Evolutionary conservation across 2,888 invertebrate species (phyloP), one percentile per base, ranked within the genome.

Genomic region (Conops quadrifasciatus): DNA sequence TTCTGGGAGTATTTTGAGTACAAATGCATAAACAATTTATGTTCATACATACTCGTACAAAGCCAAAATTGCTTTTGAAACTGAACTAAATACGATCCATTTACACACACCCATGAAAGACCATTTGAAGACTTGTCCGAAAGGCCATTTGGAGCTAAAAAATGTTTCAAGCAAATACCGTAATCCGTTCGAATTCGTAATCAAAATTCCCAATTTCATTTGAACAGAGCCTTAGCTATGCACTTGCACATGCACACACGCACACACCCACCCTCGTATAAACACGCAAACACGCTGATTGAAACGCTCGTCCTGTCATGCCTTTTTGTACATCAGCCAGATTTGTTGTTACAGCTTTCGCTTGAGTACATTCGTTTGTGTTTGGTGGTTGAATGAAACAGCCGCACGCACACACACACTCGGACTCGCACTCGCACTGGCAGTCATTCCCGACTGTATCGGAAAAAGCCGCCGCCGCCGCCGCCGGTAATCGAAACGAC

Each of bases 301-400:
- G 59, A 28, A 60, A 45, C 49, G 19, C 19, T 28, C 45, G 47
- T 63, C 45, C 11, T 16, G 63, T 3, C 36, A 60, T 36, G 28
- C 30, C 30, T 51, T 49, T 49, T 28, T 65, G 62, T 30, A 15
- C 21, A n/a, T 65, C 19, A n/a, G 13, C 21, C 16, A 19, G 65
- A 26, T 51, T 62, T 53, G 51, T 30, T 51, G 51, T 47, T 51
- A 78, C 77, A 82, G 78, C 80, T 82, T 81, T 79, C 78, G 81
- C 81, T 81, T 82, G 81, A 82, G 80, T 82, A 82, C 82, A 82
- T 82, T 82, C 82, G 79, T 82, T 83, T 83, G 82, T 82, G 82
- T 82, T 83, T 82, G 81, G 82, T 82, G 82, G 82, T 82, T 79
- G 80, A 81, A 82, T 83, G 83, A 82, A 83, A 83, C 82, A 82